Base-by-base conservation (phyloP, 2,888 invertebrate genomes). In the Sarcophaga rosellei region DNA sequence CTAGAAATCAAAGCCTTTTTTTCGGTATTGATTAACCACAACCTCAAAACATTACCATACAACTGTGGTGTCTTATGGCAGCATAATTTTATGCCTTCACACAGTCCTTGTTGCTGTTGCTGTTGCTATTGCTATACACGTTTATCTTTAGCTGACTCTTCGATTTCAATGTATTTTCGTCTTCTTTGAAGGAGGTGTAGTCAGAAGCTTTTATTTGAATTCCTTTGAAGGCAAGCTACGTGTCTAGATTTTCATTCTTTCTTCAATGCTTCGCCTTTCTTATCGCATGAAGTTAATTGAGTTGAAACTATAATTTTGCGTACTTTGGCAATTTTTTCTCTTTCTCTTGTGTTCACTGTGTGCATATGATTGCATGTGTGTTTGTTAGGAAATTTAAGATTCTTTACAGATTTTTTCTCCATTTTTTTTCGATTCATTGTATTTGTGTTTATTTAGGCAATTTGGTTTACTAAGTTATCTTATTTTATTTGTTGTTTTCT, bases 271-370 rank as follows among this genome's bases (percentile, higher is more conserved):
- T 35, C 2, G 12, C 35, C 17, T 66, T 68, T 59, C 35, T 10
- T 74, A 74, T 81, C 68, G 53, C 68, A 74, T 81, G 74, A 62
- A 80, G 80, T 80, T 66, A 80, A 73, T 80, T 80, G 80, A 73
- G 80, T 80, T 66, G 80, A 80, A 80, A 80, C 79, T 73, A 80
- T 47, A 63, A 44, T 57, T 77, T 15, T 35, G 35, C 35, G 35
- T 35, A 35, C 2, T 35, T 35, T 35, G 35, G 35, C 35, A 35
- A 35, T 35, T 35, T 57, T 6, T n/a, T n/a, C n/a, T n/a, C n/a
- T n/a, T n/a, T n/a, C n/a, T n/a, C n/a, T 21, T 47, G 6, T 17
- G 72, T 61, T 72, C 47, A 23, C 11, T 12, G 47, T 15, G 17
- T 70, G 21, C 44, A 59, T 72, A 20, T 61, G 59, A 21, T 35